These are phyloP conservation scores for Clarias fuscus DNA, from an alignment of 2,797 vertebrate genomes.

Conservation along the genomic window DNA sequence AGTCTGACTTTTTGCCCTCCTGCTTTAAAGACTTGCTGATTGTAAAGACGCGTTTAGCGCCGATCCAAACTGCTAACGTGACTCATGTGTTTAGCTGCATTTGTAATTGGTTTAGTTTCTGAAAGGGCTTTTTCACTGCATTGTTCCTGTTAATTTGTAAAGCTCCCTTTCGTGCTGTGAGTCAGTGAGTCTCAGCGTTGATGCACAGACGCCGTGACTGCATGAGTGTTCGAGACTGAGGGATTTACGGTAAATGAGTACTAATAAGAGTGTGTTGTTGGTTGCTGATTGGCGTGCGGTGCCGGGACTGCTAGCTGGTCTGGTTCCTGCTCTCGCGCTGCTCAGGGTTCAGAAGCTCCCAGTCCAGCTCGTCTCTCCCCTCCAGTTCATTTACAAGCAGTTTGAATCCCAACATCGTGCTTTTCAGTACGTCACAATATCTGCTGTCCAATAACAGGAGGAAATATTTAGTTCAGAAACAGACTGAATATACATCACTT, in stretches of 20 bases:
- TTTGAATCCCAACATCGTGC: constrained; percentile 1
- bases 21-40: constrained; percentile 1
- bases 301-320: constrained; percentile 1
- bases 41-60: constrained; percentile 1
- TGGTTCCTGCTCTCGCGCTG: neutral
- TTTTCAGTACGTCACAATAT: neutral
- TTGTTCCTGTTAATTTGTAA: constrained; percentile 6
- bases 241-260: constrained; percentile 35
- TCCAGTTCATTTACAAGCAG: neutral
- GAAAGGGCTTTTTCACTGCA: constrained; percentile 10
- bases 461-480: constrained; percentile 1
- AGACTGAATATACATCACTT: neutral
- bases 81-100: constrained; percentile 11
- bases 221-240: constrained; percentile 9
- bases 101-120: constrained; percentile 24
- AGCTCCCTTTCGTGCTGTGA: constrained; percentile 10
- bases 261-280: constrained; percentile 21
- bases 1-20: neutral
- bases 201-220: constrained; percentile 21
- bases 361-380: neutral
- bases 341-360: neutral
- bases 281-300: constrained; percentile 1
- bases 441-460: neutral
- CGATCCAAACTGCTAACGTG: constrained; percentile 6
- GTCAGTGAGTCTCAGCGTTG: constrained; percentile 26